Evolutionary conservation across 2,113 vertebrate genomes (phyloP).

Genomic region (Lepidothrix coronata): DNA sequence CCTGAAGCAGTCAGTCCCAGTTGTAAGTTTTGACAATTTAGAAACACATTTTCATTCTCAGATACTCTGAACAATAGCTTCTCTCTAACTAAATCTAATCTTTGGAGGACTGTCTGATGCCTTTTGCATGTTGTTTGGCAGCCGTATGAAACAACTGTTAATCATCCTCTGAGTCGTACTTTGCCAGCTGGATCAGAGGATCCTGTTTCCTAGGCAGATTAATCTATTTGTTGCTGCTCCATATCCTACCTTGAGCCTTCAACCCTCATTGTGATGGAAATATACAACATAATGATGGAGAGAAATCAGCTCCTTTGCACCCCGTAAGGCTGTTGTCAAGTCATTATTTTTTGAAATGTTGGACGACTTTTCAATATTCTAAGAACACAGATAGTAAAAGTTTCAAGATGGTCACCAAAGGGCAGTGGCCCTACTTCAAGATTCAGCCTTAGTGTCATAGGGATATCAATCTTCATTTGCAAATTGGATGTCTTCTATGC

Average conservation of each 20-base stretch:
- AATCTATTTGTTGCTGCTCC: background rate
- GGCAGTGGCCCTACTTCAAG: background rate
- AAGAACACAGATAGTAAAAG: background rate
- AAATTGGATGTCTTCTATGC: background rate
- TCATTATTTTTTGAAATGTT: background rate
- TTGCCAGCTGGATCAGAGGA: background rate
- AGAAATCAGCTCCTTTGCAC: background rate
- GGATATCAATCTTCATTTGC: background rate
- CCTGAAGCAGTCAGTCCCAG: background rate
- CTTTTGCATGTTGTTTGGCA: background rate
- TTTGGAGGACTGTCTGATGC: background rate
- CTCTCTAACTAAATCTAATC: background rate
- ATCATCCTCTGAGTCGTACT: background rate
- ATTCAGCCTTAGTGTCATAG: background rate
- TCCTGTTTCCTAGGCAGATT: background rate
- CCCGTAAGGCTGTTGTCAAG: background rate
- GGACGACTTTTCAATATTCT: background rate
- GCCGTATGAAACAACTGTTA: background rate
- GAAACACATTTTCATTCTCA: background rate
- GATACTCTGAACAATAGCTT: background rate
- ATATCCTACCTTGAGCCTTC: background rate
- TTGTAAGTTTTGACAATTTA: background rate
- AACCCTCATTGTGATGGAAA: background rate
- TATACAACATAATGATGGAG: accelerated
- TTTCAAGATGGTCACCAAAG: background rate